Base-by-base conservation (phyloP, 1,140 invertebrate species). In the Ips typographus region DNA sequence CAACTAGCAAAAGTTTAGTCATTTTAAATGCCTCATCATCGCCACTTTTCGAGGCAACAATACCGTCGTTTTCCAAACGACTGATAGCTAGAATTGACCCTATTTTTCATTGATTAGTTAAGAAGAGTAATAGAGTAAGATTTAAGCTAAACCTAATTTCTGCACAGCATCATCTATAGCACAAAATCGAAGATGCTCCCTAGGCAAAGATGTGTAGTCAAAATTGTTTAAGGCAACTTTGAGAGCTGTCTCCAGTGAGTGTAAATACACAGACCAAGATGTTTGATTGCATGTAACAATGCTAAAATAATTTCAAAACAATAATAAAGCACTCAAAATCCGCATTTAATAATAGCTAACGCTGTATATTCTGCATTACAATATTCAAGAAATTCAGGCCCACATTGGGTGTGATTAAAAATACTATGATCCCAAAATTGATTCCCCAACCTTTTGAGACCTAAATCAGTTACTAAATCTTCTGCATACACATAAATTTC, bases 261-360 rank as follows among this genome's bases (percentile, higher is more conserved):
- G 80, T 63, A 88, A 77, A 69, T 83, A 87, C 62, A 84, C 82
- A 1, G 74, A 73, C 65, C 87, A 80, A 8, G 82, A 84, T 4
- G 86, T 80, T 66, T 86, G 82, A 60, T 83, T 83, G 65, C 87
- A 88, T 1, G 85, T 84, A n/a, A 81, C 82, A 38, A 85, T 77
- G 73, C 81, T 82, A 39, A 36, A 71, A 71, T 5, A 39, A 7
- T 51, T 63, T 59, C 40, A 41, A 22, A 51, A 52, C 40, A 39
- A 39, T 47, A 58, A 36, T 57, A 43, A 3, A 66, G 49, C n/a
- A 22, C 8, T 1, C 0, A 42, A 55, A 39, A 40, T 65, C n/a
- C 2, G 38, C 7, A n/a, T 58, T 2, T 22, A 22, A 22, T 22
- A 22, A 22, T 22, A 5, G 67, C 71, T 72, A 72, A 74, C 73